phyloP scores from a whole-genome alignment of 2,888 invertebrate species.

The Lithophane ornitopus region DNA sequence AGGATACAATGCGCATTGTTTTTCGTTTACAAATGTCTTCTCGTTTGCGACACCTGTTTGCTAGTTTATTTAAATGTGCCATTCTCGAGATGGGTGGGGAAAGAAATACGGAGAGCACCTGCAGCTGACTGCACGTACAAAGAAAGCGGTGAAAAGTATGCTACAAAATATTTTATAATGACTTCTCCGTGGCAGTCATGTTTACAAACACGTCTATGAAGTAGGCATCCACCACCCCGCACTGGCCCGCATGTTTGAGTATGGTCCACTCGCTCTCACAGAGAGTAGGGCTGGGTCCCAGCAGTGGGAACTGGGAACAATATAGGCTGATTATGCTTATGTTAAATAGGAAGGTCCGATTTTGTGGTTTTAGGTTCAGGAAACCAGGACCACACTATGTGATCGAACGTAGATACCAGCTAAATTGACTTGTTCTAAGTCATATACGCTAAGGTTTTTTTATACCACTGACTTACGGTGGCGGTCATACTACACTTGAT shows the following conservation, averaged over 20 bases:
- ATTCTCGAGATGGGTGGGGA: constrained; percentile 21
- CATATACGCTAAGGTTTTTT: not conserved
- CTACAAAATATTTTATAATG: not conserved
- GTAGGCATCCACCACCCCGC: not conserved
- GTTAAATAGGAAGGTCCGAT: not conserved
- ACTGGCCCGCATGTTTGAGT: not conserved
- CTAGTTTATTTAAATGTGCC: constrained; percentile 50
- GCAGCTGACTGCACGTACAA: constrained; percentile 13
- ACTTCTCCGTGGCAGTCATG: not conserved
- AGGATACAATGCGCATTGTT: constrained; percentile 21
- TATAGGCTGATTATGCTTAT: not conserved
- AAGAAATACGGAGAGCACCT: constrained; percentile 38
- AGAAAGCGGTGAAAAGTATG: constrained; percentile 9
- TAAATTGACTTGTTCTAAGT: not conserved
- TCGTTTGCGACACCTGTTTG: constrained; percentile 50
- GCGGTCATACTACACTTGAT: not conserved
- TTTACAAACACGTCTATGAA: not conserved
- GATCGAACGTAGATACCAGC: not conserved
- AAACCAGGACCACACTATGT: not conserved
- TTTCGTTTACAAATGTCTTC: constrained; percentile 17
- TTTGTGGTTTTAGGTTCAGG: not conserved
- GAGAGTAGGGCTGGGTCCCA: too few species aligned
- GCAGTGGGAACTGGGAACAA: not conserved
- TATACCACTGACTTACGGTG: not conserved
- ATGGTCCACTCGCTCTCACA: not conserved